These are phyloP conservation scores for Scolopax rusticola DNA, from an alignment of 2,797 vertebrate genomes.

Conservation along the genomic window DNA sequence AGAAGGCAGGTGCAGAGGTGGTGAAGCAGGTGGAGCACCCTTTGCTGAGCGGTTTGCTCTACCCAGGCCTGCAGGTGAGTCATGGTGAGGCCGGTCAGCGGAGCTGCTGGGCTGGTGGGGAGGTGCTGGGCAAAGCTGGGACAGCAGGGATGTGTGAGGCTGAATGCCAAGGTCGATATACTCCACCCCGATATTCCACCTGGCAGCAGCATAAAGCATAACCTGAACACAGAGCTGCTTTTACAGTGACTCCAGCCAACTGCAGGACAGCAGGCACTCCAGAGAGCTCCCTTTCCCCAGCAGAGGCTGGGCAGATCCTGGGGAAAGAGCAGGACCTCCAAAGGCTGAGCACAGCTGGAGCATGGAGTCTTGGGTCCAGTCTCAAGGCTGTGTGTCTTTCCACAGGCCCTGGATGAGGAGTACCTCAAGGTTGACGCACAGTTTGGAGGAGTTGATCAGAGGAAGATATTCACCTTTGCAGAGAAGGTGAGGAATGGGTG, in stretches of 20 bases:
- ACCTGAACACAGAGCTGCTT: neutral
- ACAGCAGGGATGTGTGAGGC: accelerated
- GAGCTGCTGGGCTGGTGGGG: neutral
- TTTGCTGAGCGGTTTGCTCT: slow-evolving; percentile 94
- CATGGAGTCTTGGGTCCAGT: accelerated
- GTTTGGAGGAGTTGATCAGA: slow-evolving; percentile 97
- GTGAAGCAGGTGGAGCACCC: slow-evolving; percentile 99
- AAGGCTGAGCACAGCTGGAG: neutral
- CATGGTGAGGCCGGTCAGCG: accelerated
- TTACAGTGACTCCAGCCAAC: neutral
- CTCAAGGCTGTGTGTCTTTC: neutral
- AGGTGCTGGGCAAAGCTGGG: neutral
- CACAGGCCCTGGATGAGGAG: slow-evolving; percentile 95
- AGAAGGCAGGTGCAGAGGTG: slow-evolving; percentile 98
- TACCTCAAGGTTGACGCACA: slow-evolving; percentile 96
- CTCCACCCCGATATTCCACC: neutral
- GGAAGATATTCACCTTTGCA: slow-evolving; percentile 98
- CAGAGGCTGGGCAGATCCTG: neutral
- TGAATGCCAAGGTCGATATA: accelerated
- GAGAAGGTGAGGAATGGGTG: slow-evolving; percentile 87
- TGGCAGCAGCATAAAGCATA: neutral
- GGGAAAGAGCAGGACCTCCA: neutral
- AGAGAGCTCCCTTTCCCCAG: accelerated
- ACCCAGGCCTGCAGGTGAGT: slow-evolving; percentile 94
- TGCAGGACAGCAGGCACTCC: neutral